phyloP scores from a whole-genome alignment of 2,888 invertebrate genomes.

The Isoperla grammatica region DNA sequence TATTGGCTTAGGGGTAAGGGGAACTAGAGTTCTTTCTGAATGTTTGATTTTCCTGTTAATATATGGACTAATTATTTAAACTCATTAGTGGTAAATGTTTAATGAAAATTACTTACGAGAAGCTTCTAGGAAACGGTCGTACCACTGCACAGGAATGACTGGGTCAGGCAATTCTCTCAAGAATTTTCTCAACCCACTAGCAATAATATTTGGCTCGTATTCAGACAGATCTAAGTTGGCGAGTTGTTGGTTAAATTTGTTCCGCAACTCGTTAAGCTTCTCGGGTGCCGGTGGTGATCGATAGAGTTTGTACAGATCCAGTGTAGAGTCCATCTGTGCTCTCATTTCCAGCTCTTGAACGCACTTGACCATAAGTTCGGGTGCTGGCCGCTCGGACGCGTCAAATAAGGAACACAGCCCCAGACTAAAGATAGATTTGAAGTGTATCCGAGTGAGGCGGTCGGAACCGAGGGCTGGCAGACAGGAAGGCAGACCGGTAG shows the following conservation, averaged over 20 bases:
- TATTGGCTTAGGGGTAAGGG: too few relatives aligned
- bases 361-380: slow-evolving; percentile 54
- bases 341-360: slow-evolving; percentile 56
- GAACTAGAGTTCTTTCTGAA: too few relatives aligned
- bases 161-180: slow-evolving; percentile 69
- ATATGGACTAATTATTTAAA: too few relatives aligned
- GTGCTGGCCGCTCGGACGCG: slow-evolving; percentile 51
- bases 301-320: slow-evolving; percentile 63
- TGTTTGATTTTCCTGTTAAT: too few relatives aligned
- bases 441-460: slow-evolving; percentile 39
- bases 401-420: slow-evolving; percentile 59
- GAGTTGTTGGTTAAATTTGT: slow-evolving; percentile 37
- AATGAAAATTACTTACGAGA: slow-evolving; percentile 46
- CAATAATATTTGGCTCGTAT: slow-evolving; percentile 51
- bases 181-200: slow-evolving; percentile 62
- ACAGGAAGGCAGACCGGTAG: slow-evolving; percentile 56
- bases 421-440: slow-evolving; percentile 53
- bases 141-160: slow-evolving; percentile 67
- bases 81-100: too few relatives aligned
- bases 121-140: slow-evolving; percentile 61
- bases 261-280: slow-evolving; percentile 53
- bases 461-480: slow-evolving; percentile 42
- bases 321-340: slow-evolving; percentile 46
- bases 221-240: slow-evolving; percentile 44
- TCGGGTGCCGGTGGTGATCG: slow-evolving; percentile 56